Percentiles rank a stretch among this genome's conserved stretches.
Conservation (phyloP, 2,888 invertebrate genomes). For the Drosophila neonasuta region DNA sequence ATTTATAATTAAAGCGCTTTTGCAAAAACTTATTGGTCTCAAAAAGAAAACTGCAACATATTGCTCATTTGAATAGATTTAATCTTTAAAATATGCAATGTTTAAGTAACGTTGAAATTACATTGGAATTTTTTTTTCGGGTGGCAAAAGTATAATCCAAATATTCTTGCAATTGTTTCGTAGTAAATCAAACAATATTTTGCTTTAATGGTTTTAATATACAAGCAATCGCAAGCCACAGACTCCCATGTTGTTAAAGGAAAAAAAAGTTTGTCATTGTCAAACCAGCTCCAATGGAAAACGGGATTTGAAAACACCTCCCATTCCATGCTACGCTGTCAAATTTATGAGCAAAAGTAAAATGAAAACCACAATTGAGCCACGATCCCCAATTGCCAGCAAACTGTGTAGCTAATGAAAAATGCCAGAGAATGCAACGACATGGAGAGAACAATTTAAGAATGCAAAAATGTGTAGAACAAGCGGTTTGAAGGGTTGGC, state of each 20-base stretch:
- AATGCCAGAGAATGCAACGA: conserved; percentile 15
- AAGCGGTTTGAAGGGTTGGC: neutral
- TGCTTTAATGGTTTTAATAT: conserved; percentile 14
- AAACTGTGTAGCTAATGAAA: conserved; percentile 41
- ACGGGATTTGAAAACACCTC: conserved; percentile 14
- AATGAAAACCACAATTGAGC: conserved; percentile 29
- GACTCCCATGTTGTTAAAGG: conserved; percentile 27
- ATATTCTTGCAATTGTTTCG: neutral
- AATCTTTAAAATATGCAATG: neutral
- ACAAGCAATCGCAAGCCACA: neutral
- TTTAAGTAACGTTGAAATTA: too few species aligned
- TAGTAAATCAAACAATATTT: conserved; percentile 18
- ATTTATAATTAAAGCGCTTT: too few species aligned
- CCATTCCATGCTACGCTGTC: conserved; percentile 25
- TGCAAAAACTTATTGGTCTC: too few species aligned
- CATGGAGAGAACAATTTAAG: conserved; percentile 17
- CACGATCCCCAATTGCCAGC: conserved; percentile 18
- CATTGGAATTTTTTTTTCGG: neutral
- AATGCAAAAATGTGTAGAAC: conserved; percentile 19
- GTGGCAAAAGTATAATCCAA: neutral
- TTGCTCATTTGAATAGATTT: neutral
- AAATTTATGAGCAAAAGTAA: conserved; percentile 36
- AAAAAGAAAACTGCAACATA: neutral
- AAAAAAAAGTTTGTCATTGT: conserved; percentile 11
- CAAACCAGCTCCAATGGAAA: conserved; percentile 3